Evolutionary conservation across 1,140 invertebrate genomes (phyloP).

Genomic region (Drosophila lowei): DNA sequence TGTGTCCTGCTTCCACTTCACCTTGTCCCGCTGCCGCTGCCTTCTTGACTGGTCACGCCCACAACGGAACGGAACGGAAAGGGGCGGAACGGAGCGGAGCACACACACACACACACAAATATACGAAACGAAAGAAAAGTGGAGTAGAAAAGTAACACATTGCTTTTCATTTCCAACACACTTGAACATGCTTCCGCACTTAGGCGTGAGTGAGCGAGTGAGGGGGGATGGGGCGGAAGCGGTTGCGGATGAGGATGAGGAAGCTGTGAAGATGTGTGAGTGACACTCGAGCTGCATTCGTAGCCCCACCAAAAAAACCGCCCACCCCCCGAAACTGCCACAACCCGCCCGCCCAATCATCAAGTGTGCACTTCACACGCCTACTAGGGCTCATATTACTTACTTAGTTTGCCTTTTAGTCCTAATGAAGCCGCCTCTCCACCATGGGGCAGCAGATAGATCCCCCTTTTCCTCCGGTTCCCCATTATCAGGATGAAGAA

Average conservation of each 20-base stretch:
- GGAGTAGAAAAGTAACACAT: slow-evolving; percentile 56
- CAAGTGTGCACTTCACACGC: slow-evolving; percentile 74
- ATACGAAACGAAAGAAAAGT: slow-evolving; percentile 21
- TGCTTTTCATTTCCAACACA: slow-evolving; percentile 79
- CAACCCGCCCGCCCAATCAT: slow-evolving; percentile 9
- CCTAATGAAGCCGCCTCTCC: slow-evolving; percentile 20
- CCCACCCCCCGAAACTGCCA: not conserved
- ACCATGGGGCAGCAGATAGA: no score
- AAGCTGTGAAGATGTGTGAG: slow-evolving; percentile 47
- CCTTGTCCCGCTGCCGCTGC: no score
- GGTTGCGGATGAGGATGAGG: slow-evolving; percentile 1
- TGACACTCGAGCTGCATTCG: slow-evolving; percentile 54
- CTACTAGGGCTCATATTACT: slow-evolving; percentile 75
- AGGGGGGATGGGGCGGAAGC: slow-evolving; percentile 13
- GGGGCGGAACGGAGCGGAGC: slow-evolving; percentile 14
- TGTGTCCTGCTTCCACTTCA: not conserved
- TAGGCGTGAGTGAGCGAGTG: slow-evolving; percentile 58
- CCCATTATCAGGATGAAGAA: no score
- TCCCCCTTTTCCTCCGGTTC: no score
- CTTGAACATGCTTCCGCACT: slow-evolving; percentile 80
- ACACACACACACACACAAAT: slow-evolving; percentile 7
- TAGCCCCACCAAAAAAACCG: no score
- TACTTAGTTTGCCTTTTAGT: slow-evolving; percentile 71
- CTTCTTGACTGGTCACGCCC: no score
- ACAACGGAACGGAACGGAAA: no score